Conservation (phyloP, 2,888 invertebrate species). For the Anorthoa munda region DNA sequence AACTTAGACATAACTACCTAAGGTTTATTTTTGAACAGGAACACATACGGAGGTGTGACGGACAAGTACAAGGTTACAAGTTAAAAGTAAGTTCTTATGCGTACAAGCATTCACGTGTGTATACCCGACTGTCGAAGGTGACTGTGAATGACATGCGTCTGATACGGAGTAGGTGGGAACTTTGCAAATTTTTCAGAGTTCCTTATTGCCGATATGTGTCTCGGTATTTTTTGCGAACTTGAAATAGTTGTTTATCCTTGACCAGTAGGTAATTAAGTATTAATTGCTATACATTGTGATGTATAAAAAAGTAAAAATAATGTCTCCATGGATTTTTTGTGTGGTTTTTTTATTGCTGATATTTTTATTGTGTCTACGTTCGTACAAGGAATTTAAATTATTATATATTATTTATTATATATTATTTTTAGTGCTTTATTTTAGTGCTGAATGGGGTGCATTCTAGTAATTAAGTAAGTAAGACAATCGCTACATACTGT, state of each 20-base stretch:
- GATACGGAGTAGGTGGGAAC: slow-evolving; percentile 1
- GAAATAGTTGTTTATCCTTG: slow-evolving; percentile 30
- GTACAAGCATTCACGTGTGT: slow-evolving; percentile 49
- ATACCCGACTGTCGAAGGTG: slow-evolving; percentile 52
- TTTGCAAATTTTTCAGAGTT: slow-evolving; percentile 23
- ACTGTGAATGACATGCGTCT: slow-evolving; percentile 23
- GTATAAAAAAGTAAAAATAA: background rate
- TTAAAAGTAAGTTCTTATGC: slow-evolving; percentile 49
- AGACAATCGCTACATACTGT: background rate
- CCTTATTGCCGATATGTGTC: slow-evolving; percentile 38
- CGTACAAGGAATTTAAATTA: slow-evolving; percentile 5
- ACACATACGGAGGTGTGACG: slow-evolving; percentile 56
- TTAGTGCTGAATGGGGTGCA: too few relatives aligned
- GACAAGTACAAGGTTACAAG: slow-evolving; percentile 68
- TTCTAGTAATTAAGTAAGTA: slow-evolving; percentile 14
- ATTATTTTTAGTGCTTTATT: slow-evolving; percentile 18
- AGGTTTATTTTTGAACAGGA: slow-evolving; percentile 33
- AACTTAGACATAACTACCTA: background rate
- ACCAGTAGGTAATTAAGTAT: background rate
- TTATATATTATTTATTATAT: too few relatives aligned
- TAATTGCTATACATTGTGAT: too few relatives aligned
- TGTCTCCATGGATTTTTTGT: background rate
- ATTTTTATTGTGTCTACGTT: background rate
- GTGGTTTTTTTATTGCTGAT: too few relatives aligned
- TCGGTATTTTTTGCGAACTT: slow-evolving; percentile 27